Conservation (phyloP, 2,113 vertebrate species). For the Neoarius graeffei region DNA sequence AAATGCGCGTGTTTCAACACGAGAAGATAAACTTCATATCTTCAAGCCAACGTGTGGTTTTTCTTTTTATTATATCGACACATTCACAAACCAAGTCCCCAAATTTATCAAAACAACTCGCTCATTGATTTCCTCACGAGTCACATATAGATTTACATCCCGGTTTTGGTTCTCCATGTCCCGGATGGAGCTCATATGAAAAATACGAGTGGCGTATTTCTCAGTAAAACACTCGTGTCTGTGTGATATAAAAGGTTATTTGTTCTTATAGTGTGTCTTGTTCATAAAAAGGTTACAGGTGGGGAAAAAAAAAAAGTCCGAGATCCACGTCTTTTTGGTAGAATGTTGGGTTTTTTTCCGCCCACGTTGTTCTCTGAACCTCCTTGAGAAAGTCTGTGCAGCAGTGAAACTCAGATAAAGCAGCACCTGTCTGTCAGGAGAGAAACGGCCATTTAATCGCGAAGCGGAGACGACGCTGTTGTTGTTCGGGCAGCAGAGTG, state of each 20-base stretch:
- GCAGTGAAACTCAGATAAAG: slow-evolving; percentile 30
- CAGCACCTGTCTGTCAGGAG: slow-evolving; percentile 31
- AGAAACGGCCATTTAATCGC: neutral
- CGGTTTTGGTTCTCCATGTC: no score
- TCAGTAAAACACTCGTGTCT: no score
- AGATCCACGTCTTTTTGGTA: neutral
- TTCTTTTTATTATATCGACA: no score
- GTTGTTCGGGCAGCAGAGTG: neutral
- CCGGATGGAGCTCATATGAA: no score
- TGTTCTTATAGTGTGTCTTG: neutral
- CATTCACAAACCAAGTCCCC: no score
- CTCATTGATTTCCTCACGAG: no score
- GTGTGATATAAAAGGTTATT: neutral
- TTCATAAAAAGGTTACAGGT: neutral
- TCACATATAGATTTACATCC: no score
- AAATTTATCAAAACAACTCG: no score
- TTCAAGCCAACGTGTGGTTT: no score
- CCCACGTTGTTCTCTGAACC: neutral
- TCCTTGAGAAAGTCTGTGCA: slow-evolving; percentile 11
- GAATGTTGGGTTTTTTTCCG: neutral
- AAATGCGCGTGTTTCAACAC: no score
- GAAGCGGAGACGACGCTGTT: neutral
- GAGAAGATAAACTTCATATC: no score
- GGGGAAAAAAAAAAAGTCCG: neutral
- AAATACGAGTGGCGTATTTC: no score